phyloP scores from a whole-genome alignment of 2,113 vertebrate genomes.

The Oncorhynchus tshawytscha region DNA sequence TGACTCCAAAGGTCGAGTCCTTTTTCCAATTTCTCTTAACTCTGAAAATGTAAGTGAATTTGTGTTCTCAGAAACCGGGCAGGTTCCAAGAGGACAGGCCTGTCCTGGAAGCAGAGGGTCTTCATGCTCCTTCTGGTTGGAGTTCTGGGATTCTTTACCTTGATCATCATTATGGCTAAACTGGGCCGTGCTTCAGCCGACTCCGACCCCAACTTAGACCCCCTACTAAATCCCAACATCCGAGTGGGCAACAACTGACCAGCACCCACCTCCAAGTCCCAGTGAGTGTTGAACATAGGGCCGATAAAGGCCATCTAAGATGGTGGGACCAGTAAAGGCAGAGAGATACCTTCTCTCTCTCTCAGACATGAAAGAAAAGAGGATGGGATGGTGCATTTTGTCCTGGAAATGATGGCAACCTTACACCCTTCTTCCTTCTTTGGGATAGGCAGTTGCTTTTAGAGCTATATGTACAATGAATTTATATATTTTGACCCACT shows the following conservation, averaged over 20 bases:
- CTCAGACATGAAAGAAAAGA: conserved; percentile 26
- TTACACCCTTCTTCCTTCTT: neutral
- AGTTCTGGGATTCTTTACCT: conserved; percentile 86
- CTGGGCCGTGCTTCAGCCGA: conserved; percentile 86
- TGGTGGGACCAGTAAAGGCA: conserved; percentile 49
- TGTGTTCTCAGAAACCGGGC: conserved; percentile 75
- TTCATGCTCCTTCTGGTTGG: conserved; percentile 82
- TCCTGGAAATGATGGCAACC: neutral
- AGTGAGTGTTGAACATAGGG: conserved; percentile 15
- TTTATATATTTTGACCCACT: neutral
- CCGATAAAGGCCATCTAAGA: conserved; percentile 27
- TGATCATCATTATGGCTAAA: conserved; percentile 88
- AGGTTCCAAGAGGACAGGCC: conserved; percentile 73
- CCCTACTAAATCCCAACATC: conserved; percentile 88
- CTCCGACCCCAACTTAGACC: conserved; percentile 88
- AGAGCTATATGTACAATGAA: neutral
- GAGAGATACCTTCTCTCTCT: conserved; percentile 32
- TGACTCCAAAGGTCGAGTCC: too few relatives aligned
- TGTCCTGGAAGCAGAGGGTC: conserved; percentile 80
- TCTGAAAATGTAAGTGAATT: neutral
- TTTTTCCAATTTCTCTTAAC: too few relatives aligned
- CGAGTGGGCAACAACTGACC: conserved; percentile 83
- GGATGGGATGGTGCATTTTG: conserved; percentile 15
- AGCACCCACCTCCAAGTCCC: conserved; percentile 12
- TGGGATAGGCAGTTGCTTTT: neutral